phyloP scores from a whole-genome alignment of 2,888 invertebrate genomes.

The Athalia rosae region DNA sequence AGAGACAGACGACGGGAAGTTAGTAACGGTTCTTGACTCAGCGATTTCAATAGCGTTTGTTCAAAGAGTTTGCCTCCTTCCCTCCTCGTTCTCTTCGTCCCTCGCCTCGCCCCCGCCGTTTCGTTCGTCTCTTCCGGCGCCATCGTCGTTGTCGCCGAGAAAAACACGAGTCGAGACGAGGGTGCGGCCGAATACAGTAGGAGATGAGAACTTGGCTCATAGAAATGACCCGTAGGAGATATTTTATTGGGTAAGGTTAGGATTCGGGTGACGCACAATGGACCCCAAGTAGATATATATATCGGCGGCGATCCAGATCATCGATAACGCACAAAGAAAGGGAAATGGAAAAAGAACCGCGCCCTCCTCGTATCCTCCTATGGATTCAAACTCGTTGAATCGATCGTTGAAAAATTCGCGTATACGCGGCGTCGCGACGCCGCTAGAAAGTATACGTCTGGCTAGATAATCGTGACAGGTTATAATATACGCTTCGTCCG shows the following conservation, averaged over 20 bases:
- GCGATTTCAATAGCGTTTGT: slow-evolving; percentile 42
- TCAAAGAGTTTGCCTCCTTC: slow-evolving; percentile 26
- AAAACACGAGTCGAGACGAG: not conserved
- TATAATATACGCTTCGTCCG: too few species aligned
- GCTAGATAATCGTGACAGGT: too few species aligned
- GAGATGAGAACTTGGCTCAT: not conserved
- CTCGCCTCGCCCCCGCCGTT: too few species aligned
- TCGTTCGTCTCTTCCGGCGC: not conserved
- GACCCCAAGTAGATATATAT: slow-evolving; percentile 12
- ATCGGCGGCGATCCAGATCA: slow-evolving; percentile 6
- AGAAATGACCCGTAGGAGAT: slow-evolving; percentile 12
- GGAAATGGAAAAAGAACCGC: too few species aligned
- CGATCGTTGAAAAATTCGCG: too few species aligned
- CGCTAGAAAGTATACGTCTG: too few species aligned
- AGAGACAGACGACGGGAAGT: slow-evolving; percentile 41
- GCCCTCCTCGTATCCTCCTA: too few species aligned
- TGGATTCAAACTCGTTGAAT: not conserved
- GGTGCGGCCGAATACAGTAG: not conserved
- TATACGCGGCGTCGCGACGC: too few species aligned
- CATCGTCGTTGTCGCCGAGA: slow-evolving; percentile 13
- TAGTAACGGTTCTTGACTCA: slow-evolving; percentile 43
- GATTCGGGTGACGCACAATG: slow-evolving; percentile 36
- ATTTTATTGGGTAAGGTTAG: slow-evolving; percentile 39
- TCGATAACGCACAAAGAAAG: not conserved
- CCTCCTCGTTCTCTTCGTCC: slow-evolving; percentile 24